phyloP scores from a whole-genome alignment of 2,888 invertebrate genomes.

The Lampropteryx suffumata region DNA sequence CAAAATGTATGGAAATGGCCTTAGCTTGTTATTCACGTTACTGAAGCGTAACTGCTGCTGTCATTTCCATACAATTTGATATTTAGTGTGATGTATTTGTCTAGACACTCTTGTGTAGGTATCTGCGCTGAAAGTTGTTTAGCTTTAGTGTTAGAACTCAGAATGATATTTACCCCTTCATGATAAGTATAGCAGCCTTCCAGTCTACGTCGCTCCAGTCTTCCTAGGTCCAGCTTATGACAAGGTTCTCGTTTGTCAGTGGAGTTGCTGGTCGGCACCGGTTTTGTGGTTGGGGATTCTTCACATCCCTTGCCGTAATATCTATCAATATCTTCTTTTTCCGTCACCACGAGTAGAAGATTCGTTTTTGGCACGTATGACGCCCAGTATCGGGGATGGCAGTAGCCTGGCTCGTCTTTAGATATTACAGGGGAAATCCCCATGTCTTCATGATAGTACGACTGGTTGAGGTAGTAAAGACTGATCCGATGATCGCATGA shows the following conservation, averaged over 20 bases:
- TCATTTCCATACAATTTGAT: no score
- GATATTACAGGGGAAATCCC: slow-evolving; percentile 56
- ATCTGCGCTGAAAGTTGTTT: no score
- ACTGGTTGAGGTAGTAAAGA: slow-evolving; percentile 86
- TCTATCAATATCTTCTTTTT: slow-evolving; percentile 55
- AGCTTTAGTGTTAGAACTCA: no score
- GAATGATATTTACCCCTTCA: slow-evolving; percentile 77
- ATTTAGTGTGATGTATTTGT: no score
- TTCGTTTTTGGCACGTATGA: slow-evolving; percentile 90
- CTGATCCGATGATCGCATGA: slow-evolving; percentile 89
- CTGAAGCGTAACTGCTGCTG: no score
- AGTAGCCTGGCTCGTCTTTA: slow-evolving; percentile 54
- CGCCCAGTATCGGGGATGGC: slow-evolving; percentile 84
- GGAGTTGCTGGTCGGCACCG: slow-evolving; percentile 57
- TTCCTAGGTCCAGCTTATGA: slow-evolving; percentile 88
- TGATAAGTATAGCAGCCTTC: slow-evolving; percentile 91
- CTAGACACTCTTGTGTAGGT: no score
- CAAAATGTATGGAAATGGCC: no score
- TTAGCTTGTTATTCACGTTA: no score
- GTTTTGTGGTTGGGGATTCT: slow-evolving; percentile 85
- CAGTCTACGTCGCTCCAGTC: slow-evolving; percentile 85
- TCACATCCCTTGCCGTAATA: slow-evolving; percentile 50
- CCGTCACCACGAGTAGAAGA: slow-evolving; percentile 88
- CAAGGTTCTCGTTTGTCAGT: slow-evolving; percentile 85
- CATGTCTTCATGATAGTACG: slow-evolving; percentile 66